phyloP scores from a whole-genome alignment of 2,888 invertebrate genomes.

The Kuschelorhynchus macadamiae region DNA sequence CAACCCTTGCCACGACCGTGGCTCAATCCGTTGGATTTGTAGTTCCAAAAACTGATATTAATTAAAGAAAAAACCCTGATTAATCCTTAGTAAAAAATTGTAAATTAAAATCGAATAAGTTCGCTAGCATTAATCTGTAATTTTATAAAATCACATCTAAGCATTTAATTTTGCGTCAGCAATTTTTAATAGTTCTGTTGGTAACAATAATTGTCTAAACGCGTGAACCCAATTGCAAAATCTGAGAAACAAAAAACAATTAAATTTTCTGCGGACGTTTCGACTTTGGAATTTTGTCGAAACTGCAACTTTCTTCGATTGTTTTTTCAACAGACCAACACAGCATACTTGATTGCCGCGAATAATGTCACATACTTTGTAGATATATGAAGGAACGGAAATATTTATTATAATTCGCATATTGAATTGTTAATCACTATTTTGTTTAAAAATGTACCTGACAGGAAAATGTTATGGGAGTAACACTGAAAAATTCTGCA shows the following conservation, averaged over 20 bases:
- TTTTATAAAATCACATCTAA: no score
- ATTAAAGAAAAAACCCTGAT: no score
- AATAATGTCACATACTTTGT: conserved; percentile 45
- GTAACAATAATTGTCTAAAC: neutral
- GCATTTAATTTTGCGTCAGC: neutral
- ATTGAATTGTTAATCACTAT: conserved; percentile 26
- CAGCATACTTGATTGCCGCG: conserved; percentile 40
- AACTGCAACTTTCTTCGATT: conserved; percentile 51
- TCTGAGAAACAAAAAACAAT: conserved; percentile 26
- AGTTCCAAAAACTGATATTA: no score
- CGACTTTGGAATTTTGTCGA: conserved; percentile 47
- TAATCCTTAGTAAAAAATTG: no score
- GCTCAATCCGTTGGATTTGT: no score
- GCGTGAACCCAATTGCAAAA: conserved; percentile 21
- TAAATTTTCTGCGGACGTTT: conserved; percentile 45
- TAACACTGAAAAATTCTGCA: no score
- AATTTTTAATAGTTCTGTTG: neutral
- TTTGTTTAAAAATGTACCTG: conserved; percentile 2
- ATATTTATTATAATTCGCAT: conserved; percentile 37
- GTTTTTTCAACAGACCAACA: conserved; percentile 40
- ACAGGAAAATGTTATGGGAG: no score
- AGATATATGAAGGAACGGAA: conserved; percentile 35
- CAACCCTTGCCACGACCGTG: no score
- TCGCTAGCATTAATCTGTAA: no score
- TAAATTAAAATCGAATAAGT: no score